Percentiles rank a stretch among this genome's conserved stretches.
Evolutionary conservation across 2,888 invertebrate genomes (phyloP).

Genomic region (Dynastes hyllus): DNA sequence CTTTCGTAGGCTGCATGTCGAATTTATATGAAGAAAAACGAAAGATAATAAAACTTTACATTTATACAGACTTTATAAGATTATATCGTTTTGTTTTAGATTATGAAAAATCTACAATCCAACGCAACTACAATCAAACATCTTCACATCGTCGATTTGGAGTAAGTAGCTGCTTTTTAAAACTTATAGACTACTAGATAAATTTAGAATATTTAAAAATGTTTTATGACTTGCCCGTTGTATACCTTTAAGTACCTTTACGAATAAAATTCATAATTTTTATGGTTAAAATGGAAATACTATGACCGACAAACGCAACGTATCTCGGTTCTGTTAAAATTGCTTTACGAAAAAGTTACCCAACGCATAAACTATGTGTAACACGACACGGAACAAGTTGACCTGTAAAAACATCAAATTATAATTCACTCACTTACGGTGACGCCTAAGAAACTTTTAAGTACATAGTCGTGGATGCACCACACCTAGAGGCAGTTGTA

Average conservation of each 20-base stretch:
- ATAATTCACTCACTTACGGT: no score
- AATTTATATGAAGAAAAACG: no score
- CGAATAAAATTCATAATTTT: background rate
- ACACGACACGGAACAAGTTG: no score
- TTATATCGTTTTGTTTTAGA: constrained; percentile 29
- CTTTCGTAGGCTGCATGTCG: no score
- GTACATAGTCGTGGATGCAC: no score
- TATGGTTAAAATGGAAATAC: background rate
- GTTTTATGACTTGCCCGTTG: background rate
- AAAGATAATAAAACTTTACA: no score
- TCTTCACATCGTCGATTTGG: constrained; percentile 44
- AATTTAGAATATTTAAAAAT: background rate
- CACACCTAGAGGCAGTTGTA: no score
- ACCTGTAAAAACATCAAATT: no score
- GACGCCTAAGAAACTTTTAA: no score
- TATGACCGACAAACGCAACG: background rate
- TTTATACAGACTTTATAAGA: no score
- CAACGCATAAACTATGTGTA: no score
- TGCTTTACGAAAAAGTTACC: no score
- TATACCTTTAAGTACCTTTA: background rate
- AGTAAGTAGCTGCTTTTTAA: constrained; percentile 46
- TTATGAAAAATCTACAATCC: constrained; percentile 1
- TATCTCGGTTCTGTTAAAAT: background rate
- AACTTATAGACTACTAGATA: background rate
- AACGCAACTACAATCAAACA: constrained; percentile 30